Base-by-base conservation (phyloP, 1,140 invertebrate genomes). In the Drosophila willistoni region DNA sequence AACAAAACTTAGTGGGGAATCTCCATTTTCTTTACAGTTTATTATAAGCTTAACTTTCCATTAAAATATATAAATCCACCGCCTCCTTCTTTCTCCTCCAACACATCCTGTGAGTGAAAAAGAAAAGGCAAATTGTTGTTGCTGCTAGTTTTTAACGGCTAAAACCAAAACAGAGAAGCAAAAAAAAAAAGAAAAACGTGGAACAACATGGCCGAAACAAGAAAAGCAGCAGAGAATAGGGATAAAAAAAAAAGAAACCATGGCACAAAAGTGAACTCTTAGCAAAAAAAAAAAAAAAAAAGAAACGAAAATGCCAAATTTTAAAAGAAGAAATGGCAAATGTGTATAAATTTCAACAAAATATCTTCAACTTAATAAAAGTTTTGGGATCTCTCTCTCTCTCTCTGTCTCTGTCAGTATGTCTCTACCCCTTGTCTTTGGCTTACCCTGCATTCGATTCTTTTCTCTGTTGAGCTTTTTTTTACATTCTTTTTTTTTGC, bases 301-400 rank as follows among this genome's bases (percentile, higher is more conserved):
- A 62, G 5, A 7, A 54, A 22, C 2, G 36, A 39, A 39, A 39
- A 39, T 39, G 36, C 1, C 68, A 41, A 56, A 39, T 42, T 51
- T 51, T 51, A 51, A n/a, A 51, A 54, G 44, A 25, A 64, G 73
- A 77, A 72, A 82, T 87, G 77, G 82, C 79, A 79, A 85, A 86
- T 87, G 83, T 89, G 84, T 89, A 89, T 89, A 89, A 87, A 89
- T 89, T 89, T 89, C 80, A 89, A 89, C 84, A 87, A 87, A 87
- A 89, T 87, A 87, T 84, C 84, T 89, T 89, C 77, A 89, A 89
- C 84, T 89, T 89, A 89, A 89, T 87, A 89, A 87, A 87, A 87
- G 84, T 89, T 89, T 80, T 69, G 76, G 77, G 80, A 66, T 68
- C 73, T 77, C 12, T 64, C 41, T 33, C 9, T n/a, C 14, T 12